phyloP scores from a whole-genome alignment of 2,797 vertebrate species.

The Phrynocephalus guinanensis region DNA sequence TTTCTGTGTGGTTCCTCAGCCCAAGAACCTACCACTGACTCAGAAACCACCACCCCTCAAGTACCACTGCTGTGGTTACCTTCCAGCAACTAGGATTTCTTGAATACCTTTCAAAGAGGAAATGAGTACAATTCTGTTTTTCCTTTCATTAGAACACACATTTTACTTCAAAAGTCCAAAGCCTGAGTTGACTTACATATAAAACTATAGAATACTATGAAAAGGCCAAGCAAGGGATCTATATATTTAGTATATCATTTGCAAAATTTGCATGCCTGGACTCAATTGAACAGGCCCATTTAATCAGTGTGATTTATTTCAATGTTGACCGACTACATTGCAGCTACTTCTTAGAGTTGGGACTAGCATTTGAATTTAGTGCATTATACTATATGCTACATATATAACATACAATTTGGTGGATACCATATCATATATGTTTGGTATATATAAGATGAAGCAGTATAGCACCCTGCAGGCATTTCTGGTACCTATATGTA shows the following conservation, averaged over 20 bases:
- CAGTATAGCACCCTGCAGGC: too few species aligned
- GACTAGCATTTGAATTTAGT: too few species aligned
- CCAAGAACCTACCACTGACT: conserved; percentile 31
- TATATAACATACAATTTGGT: too few species aligned
- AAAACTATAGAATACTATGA: background rate
- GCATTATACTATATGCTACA: too few species aligned
- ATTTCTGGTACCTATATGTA: too few species aligned
- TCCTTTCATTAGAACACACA: background rate
- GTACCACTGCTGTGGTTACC: conserved; percentile 16
- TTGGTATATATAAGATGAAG: too few species aligned
- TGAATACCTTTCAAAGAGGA: background rate
- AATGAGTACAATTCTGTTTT: background rate
- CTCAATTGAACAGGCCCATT: too few species aligned
- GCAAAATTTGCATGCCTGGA: too few species aligned
- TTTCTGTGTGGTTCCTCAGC: conserved; percentile 36
- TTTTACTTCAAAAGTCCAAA: background rate
- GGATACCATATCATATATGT: too few species aligned
- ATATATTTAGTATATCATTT: background rate
- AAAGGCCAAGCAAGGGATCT: background rate
- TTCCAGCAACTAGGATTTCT: conserved; percentile 1
- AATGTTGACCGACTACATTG: too few species aligned
- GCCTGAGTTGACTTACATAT: background rate
- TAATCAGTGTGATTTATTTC: too few species aligned
- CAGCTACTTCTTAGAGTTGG: too few species aligned
- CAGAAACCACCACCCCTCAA: conserved; percentile 43